Conservation (phyloP, 1,140 invertebrate genomes). For the Whitmania pigra region DNA sequence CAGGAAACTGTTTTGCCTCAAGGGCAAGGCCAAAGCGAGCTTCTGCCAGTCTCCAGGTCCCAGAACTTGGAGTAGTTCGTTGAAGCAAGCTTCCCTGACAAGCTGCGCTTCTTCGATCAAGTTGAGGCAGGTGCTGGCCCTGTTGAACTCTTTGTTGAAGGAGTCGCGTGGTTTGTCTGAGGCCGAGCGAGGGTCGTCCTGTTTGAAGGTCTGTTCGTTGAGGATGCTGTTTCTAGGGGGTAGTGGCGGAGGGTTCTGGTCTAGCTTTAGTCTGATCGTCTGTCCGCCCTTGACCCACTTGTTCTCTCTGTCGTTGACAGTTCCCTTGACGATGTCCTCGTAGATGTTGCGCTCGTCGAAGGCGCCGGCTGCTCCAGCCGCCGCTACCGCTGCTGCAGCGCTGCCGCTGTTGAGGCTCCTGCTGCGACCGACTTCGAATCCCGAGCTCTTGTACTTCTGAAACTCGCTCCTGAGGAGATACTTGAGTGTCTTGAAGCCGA, state of each 20-base stretch:
- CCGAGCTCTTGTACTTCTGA: slow-evolving; percentile 8
- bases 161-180: not conserved
- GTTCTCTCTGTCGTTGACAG: slow-evolving; percentile 4
- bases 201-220: not conserved
- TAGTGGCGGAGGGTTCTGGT: not conserved
- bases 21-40: slow-evolving; percentile 16
- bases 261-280: not conserved
- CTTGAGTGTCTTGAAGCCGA: slow-evolving; percentile 14
- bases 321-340: not conserved
- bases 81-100: slow-evolving; percentile 12
- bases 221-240: slow-evolving; percentile 1
- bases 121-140: not conserved
- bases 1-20: slow-evolving; percentile 3
- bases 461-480: slow-evolving; percentile 11
- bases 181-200: not conserved
- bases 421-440: no score
- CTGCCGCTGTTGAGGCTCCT: no score
- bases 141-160: not conserved
- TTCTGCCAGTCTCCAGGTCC: slow-evolving; percentile 19
- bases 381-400: no score
- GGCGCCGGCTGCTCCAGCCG: no score
- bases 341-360: not conserved
- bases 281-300: not conserved
- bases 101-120: not conserved
- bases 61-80: not conserved